Evolutionary conservation across 2,888 invertebrate species (phyloP).

Genomic region (Xanthia togata): DNA sequence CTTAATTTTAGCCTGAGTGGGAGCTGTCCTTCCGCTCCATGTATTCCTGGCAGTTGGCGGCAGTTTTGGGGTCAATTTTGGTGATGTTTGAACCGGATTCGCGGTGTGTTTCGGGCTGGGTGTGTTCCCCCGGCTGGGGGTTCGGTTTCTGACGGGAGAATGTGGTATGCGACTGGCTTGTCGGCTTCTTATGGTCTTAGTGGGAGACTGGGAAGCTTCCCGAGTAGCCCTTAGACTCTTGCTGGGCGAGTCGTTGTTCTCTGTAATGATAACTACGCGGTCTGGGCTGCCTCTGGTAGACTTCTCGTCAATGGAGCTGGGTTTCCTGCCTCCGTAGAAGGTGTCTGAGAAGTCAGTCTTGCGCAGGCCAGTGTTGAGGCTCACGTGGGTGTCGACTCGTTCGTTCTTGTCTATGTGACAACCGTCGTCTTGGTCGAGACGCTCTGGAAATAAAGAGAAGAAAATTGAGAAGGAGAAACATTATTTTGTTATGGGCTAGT

Average conservation of each 20-base stretch:
- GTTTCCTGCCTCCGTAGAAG: conserved; percentile 90
- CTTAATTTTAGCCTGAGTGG: conserved; percentile 82
- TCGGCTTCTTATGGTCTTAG: conserved; percentile 82
- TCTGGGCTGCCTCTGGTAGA: conserved; percentile 85
- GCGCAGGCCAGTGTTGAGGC: conserved; percentile 92
- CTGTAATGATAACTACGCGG: conserved; percentile 79
- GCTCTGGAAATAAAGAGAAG: conserved; percentile 87
- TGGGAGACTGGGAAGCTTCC: conserved; percentile 82
- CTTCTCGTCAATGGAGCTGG: conserved; percentile 82
- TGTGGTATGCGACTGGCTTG: conserved; percentile 88
- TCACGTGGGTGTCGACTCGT: conserved; percentile 90
- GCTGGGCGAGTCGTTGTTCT: conserved; percentile 86
- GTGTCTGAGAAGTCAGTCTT: conserved; percentile 93
- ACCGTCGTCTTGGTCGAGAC: conserved; percentile 91
- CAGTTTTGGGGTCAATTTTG: conserved; percentile 83
- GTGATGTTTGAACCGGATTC: conserved; percentile 83
- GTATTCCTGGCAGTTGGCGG: conserved; percentile 91
- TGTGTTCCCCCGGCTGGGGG: conserved; percentile 83
- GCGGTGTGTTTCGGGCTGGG: conserved; percentile 86
- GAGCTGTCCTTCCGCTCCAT: conserved; percentile 93
- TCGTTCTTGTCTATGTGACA: conserved; percentile 84
- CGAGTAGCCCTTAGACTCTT: conserved; percentile 84
- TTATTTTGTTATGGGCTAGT: not conserved
- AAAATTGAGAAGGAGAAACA: conserved; percentile 2
- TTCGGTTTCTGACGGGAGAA: conserved; percentile 83